Conservation (phyloP, 2,797 vertebrate genomes). For the Chelon labrosus region DNA sequence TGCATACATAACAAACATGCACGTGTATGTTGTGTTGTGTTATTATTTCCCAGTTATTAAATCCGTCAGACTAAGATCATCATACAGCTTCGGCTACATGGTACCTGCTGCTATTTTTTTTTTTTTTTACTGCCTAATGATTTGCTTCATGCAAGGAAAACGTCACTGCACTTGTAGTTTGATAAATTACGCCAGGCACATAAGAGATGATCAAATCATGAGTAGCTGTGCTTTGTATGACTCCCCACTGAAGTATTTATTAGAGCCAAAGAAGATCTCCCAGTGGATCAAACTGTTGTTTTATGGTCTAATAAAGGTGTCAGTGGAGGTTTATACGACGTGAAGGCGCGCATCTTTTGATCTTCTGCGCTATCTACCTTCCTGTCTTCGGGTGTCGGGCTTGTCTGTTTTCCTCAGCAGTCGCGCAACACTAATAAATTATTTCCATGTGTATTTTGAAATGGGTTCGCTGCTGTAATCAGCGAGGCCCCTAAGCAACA, state of each 20-base stretch:
- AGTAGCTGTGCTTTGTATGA: slow-evolving; percentile 1
- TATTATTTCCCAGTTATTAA: too few species aligned
- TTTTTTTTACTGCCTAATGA: too few species aligned
- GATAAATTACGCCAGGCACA: background rate
- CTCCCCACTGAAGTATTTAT: slow-evolving; percentile 18
- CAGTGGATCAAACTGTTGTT: slow-evolving; percentile 25
- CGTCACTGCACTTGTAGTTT: too few species aligned
- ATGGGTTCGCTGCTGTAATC: slow-evolving; percentile 21
- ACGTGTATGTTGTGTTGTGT: too few species aligned
- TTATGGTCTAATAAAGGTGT: slow-evolving; percentile 37
- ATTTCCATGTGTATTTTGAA: slow-evolving; percentile 6
- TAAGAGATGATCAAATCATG: background rate
- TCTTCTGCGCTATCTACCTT: background rate
- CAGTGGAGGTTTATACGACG: slow-evolving; percentile 9
- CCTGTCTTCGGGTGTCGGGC: background rate
- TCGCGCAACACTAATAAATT: background rate
- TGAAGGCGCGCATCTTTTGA: slow-evolving; percentile 25
- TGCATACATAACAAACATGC: too few species aligned
- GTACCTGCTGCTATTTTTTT: too few species aligned
- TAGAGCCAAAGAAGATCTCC: slow-evolving; percentile 20
- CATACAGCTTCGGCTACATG: too few species aligned
- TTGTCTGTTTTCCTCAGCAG: background rate
- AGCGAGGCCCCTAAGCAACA: background rate
- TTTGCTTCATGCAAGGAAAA: too few species aligned
- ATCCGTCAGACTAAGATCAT: too few species aligned